Evolutionary conservation across 2,797 vertebrate genomes (phyloP), one percentile per base, ranked within the genome.

Genomic region (Taenioides sp.): DNA sequence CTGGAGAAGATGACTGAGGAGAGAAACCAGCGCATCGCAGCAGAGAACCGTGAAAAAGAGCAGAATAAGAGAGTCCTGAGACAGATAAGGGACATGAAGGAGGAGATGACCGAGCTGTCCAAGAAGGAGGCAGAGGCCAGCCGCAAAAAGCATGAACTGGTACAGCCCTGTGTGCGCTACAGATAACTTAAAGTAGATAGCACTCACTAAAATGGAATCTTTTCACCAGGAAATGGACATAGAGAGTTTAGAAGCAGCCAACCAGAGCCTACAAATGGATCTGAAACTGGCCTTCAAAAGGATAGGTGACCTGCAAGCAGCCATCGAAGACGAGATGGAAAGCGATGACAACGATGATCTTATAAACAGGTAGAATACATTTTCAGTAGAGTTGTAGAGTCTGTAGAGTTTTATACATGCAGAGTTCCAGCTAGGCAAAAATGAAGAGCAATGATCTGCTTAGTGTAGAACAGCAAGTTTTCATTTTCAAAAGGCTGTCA

Each of bases 241-340:
- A 34, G 95, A 97, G 86, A 99, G 97, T 80, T 89, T 99, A 81
- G 97, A 98, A 92, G 97, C 97, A 0, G 97, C 98, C 77, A 99
- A 98, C 94, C 98, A 99, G 92, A 99, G 98, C 90, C 91, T 99
- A 84, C 98, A 99, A 89, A 94, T 95, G 0, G 98, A 99, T 84
- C 95, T 99, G 22, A 99, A 99, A 83, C 92, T 99, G 88, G 97
- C 98, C 40, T 99, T 99, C 92, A 99, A 98, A 85, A 95, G 98
- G 91, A 99, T 99, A 16, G 97, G 97, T 27, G 98, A 99, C 91
- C 92, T 99, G 84, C 98, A 99, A 89, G 97, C 97, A 0, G 98
- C 97, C 86, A 99, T 99, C 1, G 98, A 99, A 87, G 98, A 99
- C 0, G 98, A 99, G 89, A 98, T 99, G 96, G 97, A 97, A 89